Evolutionary conservation across 2,113 vertebrate genomes (phyloP), one percentile per base, ranked within the genome.

Genomic region (Pampusana beccarii): DNA sequence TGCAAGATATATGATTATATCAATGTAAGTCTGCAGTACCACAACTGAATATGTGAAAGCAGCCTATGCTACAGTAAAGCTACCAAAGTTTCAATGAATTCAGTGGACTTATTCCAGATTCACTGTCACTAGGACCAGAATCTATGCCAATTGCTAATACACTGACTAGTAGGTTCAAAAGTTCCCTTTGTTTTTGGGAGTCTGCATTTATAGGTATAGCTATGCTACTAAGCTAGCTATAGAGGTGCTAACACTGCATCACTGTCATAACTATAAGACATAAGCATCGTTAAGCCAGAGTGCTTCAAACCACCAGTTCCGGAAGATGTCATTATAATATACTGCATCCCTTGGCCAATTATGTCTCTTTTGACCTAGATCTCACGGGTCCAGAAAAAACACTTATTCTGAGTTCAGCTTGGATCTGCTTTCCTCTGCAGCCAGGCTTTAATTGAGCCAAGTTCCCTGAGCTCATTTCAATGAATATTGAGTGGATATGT

Each of bases 401-500:
- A 60, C 50, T 80, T 51, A 13, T 70, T 56, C 34, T 31, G 72
- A 86, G 44, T 81, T 96, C 72, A 53, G 34, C 38, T 93, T 79
- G 53, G 53, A 72, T 85, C 54, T 77, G n/a, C 73, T 85, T 81
- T 81, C 8, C 40, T 11, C 33, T 0, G 0, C 83, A 96, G 62
- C 36, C 50, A 92, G 56, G 53, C 51, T 71, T 89, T 92, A 92
- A 83, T 1, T 80, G 75, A 74, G 50, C 23, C n/a, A 89, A 73
- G 62, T 88, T 93, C 71, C 42, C 81, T 48, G 36, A 69, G 65
- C 36, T 90, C 44, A 85, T 86, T 86, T 88, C 80, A 79, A 92
- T 73, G 33, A 87, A 88, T 92, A 90, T 83, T 86, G 85, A 94
- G 74, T 79, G 24, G 57, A 75, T 79, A 78, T 81, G 72, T 91